These are phyloP conservation scores for Poecile atricapillus DNA, from an alignment of 2,113 vertebrate genomes.

Conservation along the genomic window DNA sequence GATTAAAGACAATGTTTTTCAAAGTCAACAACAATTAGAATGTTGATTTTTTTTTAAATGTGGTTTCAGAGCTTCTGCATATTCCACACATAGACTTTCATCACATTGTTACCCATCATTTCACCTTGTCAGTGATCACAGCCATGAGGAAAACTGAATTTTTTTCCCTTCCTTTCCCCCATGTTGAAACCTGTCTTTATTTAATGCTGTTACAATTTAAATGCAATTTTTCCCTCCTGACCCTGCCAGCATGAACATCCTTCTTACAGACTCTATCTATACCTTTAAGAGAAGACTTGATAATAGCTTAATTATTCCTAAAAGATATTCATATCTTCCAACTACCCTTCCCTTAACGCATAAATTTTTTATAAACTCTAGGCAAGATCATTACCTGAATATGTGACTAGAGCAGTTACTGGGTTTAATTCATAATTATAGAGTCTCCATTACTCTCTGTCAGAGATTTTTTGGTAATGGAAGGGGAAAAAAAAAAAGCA, in stretches of 20 bases:
- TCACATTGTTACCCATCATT: not conserved
- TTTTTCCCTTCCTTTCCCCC: not conserved
- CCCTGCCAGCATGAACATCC: not conserved
- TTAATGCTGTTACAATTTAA: not conserved
- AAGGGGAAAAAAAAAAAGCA: fast-evolving
- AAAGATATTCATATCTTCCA: not conserved
- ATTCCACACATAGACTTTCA: not conserved
- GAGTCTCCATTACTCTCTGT: not conserved
- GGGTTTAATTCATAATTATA: slow-evolving; percentile 5
- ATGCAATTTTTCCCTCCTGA: not conserved
- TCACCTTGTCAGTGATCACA: not conserved
- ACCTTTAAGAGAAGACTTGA: not conserved
- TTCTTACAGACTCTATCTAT: not conserved
- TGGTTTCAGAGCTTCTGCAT: not conserved
- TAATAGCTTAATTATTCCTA: not conserved
- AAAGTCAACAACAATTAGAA: not conserved
- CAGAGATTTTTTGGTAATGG: not conserved
- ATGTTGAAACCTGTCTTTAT: not conserved
- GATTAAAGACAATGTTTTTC: not conserved
- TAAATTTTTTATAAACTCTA: slow-evolving; percentile 1
- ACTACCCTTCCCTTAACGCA: not conserved
- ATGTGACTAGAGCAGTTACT: not conserved
- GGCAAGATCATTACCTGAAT: slow-evolving; percentile 1
- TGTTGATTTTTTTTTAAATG: not conserved
- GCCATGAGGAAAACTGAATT: not conserved